Evolutionary conservation across 2,888 invertebrate genomes (phyloP).

Genomic region (Hermaeophaga mercurialis): DNA sequence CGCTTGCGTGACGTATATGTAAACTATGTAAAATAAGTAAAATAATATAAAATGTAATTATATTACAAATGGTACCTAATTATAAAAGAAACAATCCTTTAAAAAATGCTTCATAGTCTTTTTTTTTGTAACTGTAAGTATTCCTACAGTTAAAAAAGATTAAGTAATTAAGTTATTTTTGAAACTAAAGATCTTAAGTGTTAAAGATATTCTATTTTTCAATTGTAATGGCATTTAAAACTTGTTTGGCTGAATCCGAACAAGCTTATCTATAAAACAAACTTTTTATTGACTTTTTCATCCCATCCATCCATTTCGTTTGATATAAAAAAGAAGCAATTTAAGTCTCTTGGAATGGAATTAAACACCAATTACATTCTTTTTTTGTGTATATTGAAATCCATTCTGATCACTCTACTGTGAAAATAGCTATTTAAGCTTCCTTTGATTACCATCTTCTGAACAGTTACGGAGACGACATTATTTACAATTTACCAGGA

Average conservation of each 20-base stretch:
- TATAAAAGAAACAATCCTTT: no score
- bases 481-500: constrained; percentile 22
- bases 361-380: constrained; percentile 21
- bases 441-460: constrained; percentile 20
- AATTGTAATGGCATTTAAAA: background rate
- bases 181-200: no score
- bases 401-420: constrained; percentile 24
- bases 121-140: no score
- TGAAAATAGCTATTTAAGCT: constrained; percentile 23
- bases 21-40: constrained; percentile 6
- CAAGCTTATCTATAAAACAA: background rate
- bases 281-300: constrained; percentile 3
- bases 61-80: no score
- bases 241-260: background rate
- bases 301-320: constrained; percentile 1
- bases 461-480: constrained; percentile 13
- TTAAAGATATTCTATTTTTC: background rate
- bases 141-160: no score
- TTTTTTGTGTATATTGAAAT: constrained; percentile 16
- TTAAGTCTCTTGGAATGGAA: constrained; percentile 5
- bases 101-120: no score
- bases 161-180: no score
- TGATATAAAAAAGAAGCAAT: constrained; percentile 2
- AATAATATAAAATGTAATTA: no score
- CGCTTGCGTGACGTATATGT: no score